These are phyloP conservation scores for Empis stercorea DNA, from an alignment of 2,888 invertebrate species.

Conservation along the genomic window DNA sequence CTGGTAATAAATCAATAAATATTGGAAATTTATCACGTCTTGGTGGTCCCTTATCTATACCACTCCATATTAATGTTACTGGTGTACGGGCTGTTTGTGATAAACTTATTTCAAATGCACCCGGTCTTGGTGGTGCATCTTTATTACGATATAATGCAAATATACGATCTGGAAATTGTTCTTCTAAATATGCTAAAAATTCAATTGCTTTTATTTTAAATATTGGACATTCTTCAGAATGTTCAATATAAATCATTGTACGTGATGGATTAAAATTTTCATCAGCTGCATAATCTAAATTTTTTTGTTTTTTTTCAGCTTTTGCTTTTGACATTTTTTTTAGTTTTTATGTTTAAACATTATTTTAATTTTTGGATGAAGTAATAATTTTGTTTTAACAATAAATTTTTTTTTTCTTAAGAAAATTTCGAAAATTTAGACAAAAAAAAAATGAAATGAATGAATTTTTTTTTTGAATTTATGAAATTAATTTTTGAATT, in stretches of 20 bases:
- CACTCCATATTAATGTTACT: conserved; percentile 21
- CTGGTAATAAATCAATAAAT: conserved; percentile 21
- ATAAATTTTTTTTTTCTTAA: background rate
- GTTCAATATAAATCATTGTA: conserved; percentile 27
- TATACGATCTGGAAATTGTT: conserved; percentile 22
- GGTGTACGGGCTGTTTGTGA: conserved; percentile 29
- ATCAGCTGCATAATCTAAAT: conserved; percentile 26
- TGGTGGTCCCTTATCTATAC: conserved; percentile 27
- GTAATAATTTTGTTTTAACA: too few relatives aligned
- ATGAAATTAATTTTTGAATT: too few relatives aligned
- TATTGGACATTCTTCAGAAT: conserved; percentile 28
- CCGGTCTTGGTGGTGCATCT: conserved; percentile 1
- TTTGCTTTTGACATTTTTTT: too few relatives aligned
- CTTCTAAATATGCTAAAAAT: conserved; percentile 18
- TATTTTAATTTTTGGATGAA: too few relatives aligned
- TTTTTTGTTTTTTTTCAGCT: conserved; percentile 2
- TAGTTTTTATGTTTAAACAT: too few relatives aligned
- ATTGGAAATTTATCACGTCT: conserved; percentile 29
- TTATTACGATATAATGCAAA: conserved; percentile 17
- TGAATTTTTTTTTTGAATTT: too few relatives aligned
- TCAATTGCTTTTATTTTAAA: conserved; percentile 27
- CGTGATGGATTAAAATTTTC: conserved; percentile 24
- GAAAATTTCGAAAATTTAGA: too few relatives aligned
- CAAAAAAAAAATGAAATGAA: too few relatives aligned
- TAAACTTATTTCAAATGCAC: conserved; percentile 21